These are phyloP conservation scores for Alca torda DNA, from an alignment of 2,797 vertebrate species.

Conservation along the genomic window DNA sequence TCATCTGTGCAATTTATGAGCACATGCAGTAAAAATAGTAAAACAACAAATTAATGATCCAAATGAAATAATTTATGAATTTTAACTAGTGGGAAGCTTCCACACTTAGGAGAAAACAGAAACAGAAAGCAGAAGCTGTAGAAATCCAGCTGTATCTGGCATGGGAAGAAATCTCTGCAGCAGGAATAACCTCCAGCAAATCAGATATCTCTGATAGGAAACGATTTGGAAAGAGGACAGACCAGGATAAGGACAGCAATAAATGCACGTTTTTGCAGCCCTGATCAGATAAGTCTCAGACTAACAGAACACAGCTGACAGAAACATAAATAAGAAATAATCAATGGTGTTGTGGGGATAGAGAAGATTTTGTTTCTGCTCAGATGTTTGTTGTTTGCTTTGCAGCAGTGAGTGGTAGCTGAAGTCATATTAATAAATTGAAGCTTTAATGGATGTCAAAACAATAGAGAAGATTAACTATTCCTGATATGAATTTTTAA, in stretches of 20 bases:
- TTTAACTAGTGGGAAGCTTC: not conserved
- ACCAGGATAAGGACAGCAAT: not conserved
- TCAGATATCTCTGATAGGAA: not conserved
- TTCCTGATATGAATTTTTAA: not conserved
- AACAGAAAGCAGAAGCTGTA: not conserved
- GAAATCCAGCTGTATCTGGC: not conserved
- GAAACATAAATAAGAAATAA: slow-evolving; percentile 40
- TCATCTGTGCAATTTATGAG: not conserved
- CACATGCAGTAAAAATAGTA: not conserved
- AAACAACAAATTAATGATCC: not conserved
- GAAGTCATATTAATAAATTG: not conserved
- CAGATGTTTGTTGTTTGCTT: not conserved
- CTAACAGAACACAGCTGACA: not conserved
- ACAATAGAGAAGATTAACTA: not conserved
- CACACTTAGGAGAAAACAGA: not conserved
- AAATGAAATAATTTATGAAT: not conserved
- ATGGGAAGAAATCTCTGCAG: not conserved
- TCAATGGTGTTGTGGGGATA: not conserved
- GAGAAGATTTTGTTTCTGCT: not conserved
- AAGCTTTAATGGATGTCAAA: not conserved
- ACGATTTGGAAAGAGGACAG: not conserved
- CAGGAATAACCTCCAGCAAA: not conserved
- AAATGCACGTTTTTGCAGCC: slow-evolving; percentile 17
- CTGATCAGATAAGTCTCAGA: slow-evolving; percentile 19
- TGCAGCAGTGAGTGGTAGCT: not conserved